phyloP scores from a whole-genome alignment of 2,113 vertebrate species.

The Ramphastos sulfuratus region DNA sequence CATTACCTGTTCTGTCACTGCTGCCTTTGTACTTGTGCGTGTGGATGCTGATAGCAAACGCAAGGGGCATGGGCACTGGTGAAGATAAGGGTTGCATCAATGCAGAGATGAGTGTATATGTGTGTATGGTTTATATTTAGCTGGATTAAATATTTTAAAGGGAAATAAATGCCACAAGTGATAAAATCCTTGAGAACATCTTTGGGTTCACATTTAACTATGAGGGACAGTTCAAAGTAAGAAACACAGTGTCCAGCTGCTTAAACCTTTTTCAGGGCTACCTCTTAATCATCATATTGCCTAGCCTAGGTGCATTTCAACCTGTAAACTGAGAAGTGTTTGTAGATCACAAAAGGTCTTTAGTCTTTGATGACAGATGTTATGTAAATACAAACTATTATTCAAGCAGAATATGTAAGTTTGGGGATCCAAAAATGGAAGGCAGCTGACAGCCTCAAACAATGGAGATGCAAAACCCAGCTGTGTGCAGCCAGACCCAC shows the following conservation, averaged over 20 bases:
- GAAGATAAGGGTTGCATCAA: background rate
- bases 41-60: background rate
- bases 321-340: background rate
- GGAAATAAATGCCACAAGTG: background rate
- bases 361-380: background rate
- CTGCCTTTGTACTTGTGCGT: background rate
- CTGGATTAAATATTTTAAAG: background rate
- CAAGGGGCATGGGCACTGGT: background rate
- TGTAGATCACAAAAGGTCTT: background rate
- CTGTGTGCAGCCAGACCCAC: background rate
- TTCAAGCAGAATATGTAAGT: background rate
- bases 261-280: background rate
- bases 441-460: background rate
- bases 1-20: background rate
- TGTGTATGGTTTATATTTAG: background rate
- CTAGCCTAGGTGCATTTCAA: background rate
- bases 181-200: background rate
- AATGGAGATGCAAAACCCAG: background rate
- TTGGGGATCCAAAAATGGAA: background rate
- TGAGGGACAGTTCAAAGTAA: background rate
- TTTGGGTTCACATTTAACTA: background rate
- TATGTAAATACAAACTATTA: background rate
- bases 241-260: background rate
- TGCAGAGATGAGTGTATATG: accelerated
- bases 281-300: background rate